Percentiles rank a stretch among this genome's conserved stretches.
Evolutionary conservation across 2,888 invertebrate species (phyloP).

Genomic region (Stenichneumon culpator): DNA sequence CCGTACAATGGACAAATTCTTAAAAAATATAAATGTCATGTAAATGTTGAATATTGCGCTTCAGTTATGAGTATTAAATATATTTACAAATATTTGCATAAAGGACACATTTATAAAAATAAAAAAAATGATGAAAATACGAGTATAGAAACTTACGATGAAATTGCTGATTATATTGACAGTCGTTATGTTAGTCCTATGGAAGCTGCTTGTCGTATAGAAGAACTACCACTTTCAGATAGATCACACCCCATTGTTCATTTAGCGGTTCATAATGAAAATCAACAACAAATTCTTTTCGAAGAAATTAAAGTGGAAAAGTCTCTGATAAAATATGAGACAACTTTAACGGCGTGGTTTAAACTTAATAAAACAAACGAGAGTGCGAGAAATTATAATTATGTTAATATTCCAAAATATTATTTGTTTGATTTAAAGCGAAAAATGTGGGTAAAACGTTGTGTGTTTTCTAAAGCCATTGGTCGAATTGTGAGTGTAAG

Average conservation of each 20-base stretch:
- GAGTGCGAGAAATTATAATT: conserved; percentile 18
- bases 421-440: not conserved
- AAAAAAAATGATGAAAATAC: not conserved
- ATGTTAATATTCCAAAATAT: conserved; percentile 26
- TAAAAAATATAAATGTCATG: too few species aligned
- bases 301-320: conserved; percentile 46
- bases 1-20: conserved; percentile 55
- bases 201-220: conserved; percentile 25
- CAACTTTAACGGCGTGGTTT: conserved; percentile 61
- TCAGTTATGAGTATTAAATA: too few species aligned
- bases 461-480: too few species aligned
- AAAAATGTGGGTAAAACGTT: too few species aligned
- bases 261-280: conserved; percentile 64
- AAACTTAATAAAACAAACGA: conserved; percentile 47
- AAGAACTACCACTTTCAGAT: conserved; percentile 61
- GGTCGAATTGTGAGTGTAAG: too few species aligned
- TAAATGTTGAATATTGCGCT: too few species aligned
- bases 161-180: conserved; percentile 56
- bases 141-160: conserved; percentile 33
- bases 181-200: conserved; percentile 64
- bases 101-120: conserved; percentile 53
- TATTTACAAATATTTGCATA: conserved; percentile 63
- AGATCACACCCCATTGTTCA: conserved; percentile 60
- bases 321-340: conserved; percentile 35
- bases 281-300: conserved; percentile 61